phyloP scores from a whole-genome alignment of 2,797 vertebrate species.

The Lophotriccus pileatus region DNA sequence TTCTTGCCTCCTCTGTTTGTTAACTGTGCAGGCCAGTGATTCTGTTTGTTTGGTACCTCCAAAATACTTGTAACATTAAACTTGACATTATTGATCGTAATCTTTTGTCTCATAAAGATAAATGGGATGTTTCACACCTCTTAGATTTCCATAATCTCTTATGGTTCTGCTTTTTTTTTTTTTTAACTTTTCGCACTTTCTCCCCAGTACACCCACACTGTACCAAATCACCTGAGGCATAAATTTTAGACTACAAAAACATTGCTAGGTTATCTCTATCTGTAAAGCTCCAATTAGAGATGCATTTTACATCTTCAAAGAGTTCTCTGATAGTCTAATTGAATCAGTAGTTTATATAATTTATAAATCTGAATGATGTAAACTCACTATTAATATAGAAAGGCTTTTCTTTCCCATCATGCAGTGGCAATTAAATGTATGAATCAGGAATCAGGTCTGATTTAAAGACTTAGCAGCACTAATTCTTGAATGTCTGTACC shows the following conservation, averaged over 20 bases:
- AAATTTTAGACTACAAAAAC: neutral
- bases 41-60: neutral
- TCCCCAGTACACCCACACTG: neutral
- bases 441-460: neutral
- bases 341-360: neutral
- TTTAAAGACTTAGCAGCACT: neutral
- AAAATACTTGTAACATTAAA: neutral
- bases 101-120: neutral
- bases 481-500: neutral
- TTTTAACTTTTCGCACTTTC: neutral
- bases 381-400: neutral
- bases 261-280: neutral
- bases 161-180: neutral
- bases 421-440: neutral
- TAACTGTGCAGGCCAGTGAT: neutral
- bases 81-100: neutral
- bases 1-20: neutral
- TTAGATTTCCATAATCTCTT: neutral
- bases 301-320: slow-evolving; percentile 7
- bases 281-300: neutral
- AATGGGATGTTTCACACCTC: neutral
- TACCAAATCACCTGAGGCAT: neutral
- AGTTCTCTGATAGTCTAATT: neutral
- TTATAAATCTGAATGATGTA: neutral
- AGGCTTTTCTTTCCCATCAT: neutral